phyloP scores from a whole-genome alignment of 2,113 vertebrate species.

The Hippocampus mohnikei region DNA sequence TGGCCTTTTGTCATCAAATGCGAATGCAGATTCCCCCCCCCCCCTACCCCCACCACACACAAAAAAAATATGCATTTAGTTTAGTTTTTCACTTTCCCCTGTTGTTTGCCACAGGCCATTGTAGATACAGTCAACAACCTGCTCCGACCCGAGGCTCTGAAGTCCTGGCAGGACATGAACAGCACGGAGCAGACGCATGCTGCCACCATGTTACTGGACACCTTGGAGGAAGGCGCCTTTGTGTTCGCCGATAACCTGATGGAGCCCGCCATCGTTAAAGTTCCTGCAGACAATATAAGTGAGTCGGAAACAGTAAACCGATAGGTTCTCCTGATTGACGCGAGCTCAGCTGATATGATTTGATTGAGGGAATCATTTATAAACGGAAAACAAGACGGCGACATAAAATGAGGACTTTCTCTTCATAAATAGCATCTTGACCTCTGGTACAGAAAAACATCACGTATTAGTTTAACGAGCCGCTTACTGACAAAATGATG shows the following conservation, averaged over 20 bases:
- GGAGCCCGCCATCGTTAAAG: conserved; percentile 93
- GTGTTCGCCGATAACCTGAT: conserved; percentile 97
- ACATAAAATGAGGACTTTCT: conserved; percentile 56
- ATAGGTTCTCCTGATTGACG: conserved; percentile 17
- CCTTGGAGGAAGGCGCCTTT: conserved; percentile 95
- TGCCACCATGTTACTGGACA: conserved; percentile 97
- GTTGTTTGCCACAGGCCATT: conserved; percentile 82
- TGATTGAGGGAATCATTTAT: conserved; percentile 33
- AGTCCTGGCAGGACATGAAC: conserved; percentile 98
- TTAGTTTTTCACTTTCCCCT: conserved; percentile 14
- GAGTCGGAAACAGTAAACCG: conserved; percentile 58
- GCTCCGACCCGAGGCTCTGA: conserved; percentile 89
- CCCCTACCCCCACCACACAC: too few relatives aligned
- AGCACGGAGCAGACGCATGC: conserved; percentile 94
- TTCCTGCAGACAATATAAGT: conserved; percentile 97
- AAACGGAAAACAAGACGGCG: conserved; percentile 46
- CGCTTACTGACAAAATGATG: conserved; percentile 71
- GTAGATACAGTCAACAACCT: conserved; percentile 99
- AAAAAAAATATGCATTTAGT: neutral
- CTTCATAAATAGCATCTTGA: conserved; percentile 66
- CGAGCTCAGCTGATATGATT: conserved; percentile 29
- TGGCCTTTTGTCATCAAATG: conserved; percentile 11
- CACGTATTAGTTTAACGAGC: conserved; percentile 65
- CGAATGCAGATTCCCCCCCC: neutral
- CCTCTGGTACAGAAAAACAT: conserved; percentile 53